Evolutionary conservation across 2,797 vertebrate species (phyloP).

Genomic region (Sebastes ruberrimus): DNA sequence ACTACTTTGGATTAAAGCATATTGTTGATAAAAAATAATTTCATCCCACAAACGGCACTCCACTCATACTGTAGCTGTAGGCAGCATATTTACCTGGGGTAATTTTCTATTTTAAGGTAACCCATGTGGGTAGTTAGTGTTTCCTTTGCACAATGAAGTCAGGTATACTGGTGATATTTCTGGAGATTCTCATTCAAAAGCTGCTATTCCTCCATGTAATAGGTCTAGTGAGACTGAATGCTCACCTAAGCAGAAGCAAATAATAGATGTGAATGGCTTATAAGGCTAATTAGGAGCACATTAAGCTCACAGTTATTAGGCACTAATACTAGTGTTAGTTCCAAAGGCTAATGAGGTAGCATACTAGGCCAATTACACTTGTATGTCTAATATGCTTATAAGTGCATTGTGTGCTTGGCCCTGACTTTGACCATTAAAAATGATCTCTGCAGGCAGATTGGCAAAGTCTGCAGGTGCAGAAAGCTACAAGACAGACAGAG

Average conservation of each 20-base stretch:
- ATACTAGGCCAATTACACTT: slow-evolving; percentile 48
- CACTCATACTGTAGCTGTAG: neutral
- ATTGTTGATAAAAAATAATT: neutral
- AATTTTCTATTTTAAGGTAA: neutral
- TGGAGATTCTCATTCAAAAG: neutral
- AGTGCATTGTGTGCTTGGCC: slow-evolving; percentile 7
- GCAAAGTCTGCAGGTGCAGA: slow-evolving; percentile 5
- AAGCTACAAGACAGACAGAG: neutral
- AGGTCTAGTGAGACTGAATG: slow-evolving; percentile 29
- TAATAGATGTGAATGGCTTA: slow-evolving; percentile 55
- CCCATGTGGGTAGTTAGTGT: neutral
- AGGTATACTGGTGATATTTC: neutral
- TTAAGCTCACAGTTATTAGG: slow-evolving; percentile 51
- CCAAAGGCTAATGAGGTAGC: slow-evolving; percentile 60
- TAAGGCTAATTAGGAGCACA: slow-evolving; percentile 56
- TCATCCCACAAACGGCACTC: neutral
- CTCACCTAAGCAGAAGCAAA: slow-evolving; percentile 50
- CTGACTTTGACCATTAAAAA: slow-evolving; percentile 36
- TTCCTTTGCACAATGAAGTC: neutral
- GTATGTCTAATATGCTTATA: slow-evolving; percentile 17
- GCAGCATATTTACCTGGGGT: neutral
- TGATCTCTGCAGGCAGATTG: slow-evolving; percentile 5
- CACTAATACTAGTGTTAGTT: slow-evolving; percentile 36
- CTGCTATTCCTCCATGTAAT: slow-evolving; percentile 6
- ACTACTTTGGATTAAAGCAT: too few relatives aligned